phyloP scores from a whole-genome alignment of 2,797 vertebrate species.

The Microhierax caerulescens region DNA sequence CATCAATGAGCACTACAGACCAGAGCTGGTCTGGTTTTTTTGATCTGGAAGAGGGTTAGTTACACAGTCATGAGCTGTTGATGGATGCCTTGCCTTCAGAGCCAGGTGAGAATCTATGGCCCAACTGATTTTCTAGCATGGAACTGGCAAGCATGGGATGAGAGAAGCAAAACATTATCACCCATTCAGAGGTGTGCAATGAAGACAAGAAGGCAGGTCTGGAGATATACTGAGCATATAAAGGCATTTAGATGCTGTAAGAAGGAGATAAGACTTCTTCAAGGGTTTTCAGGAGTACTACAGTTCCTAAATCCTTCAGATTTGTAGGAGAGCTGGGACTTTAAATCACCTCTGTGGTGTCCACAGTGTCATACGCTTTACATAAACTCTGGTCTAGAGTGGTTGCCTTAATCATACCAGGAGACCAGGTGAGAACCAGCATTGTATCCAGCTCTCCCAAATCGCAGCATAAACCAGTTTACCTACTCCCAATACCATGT shows the following conservation, averaged over 20 bases:
- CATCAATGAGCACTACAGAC: background rate
- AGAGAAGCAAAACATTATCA: background rate
- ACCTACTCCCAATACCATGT: background rate
- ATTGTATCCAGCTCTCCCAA: background rate
- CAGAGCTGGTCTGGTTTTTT: background rate
- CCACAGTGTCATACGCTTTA: background rate
- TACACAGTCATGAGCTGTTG: background rate
- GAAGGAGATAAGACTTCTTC: background rate
- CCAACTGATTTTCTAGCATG: background rate
- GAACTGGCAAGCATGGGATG: background rate
- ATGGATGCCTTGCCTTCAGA: background rate
- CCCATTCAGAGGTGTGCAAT: background rate
- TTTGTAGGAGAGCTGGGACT: background rate
- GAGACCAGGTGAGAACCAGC: background rate
- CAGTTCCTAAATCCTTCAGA: background rate
- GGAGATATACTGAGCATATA: background rate
- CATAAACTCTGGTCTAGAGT: background rate
- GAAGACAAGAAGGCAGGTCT: background rate
- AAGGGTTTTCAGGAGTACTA: background rate
- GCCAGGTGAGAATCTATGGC: background rate
- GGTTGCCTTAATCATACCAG: background rate
- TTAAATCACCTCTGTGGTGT: background rate
- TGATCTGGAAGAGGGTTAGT: background rate
- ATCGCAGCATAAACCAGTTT: background rate
- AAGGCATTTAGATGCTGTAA: background rate